Conservation (phyloP, 2,797 vertebrate genomes). For the Tokudaia muenninki region DNA sequence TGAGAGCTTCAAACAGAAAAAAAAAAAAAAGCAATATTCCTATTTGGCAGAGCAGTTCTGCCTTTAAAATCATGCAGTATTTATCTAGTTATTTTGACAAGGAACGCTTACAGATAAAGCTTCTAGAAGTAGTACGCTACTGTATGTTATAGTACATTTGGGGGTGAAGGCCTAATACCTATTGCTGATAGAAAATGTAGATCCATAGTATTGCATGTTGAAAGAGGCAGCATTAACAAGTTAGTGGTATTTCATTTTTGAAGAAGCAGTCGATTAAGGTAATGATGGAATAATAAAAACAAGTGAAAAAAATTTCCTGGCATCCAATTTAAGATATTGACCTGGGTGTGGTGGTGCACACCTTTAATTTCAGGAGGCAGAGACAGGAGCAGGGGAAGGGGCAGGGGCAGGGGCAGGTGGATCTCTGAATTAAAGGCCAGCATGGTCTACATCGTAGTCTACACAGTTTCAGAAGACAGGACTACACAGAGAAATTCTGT, state of each 20-base stretch:
- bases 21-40: background rate
- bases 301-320: background rate
- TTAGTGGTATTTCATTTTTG: constrained; percentile 64
- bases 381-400: no score
- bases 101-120: constrained; percentile 72
- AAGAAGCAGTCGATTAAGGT: constrained; percentile 65
- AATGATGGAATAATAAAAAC: constrained; percentile 52
- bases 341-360: background rate
- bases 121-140: constrained; percentile 73
- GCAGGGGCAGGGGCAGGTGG: no score
- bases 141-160: constrained; percentile 80
- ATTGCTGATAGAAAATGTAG: constrained; percentile 70
- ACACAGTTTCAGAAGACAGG: background rate
- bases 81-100: constrained; percentile 69
- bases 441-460: background rate
- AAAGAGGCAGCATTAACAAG: constrained; percentile 70
- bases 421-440: background rate
- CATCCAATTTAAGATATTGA: background rate
- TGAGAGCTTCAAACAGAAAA: background rate
- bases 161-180: constrained; percentile 65
- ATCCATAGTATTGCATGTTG: constrained; percentile 53
- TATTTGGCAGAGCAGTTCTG: constrained; percentile 15
- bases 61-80: constrained; percentile 38
- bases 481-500: background rate
- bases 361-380: background rate